phyloP scores from a whole-genome alignment of 2,797 vertebrate species.

The Darevskia mixta region DNA sequence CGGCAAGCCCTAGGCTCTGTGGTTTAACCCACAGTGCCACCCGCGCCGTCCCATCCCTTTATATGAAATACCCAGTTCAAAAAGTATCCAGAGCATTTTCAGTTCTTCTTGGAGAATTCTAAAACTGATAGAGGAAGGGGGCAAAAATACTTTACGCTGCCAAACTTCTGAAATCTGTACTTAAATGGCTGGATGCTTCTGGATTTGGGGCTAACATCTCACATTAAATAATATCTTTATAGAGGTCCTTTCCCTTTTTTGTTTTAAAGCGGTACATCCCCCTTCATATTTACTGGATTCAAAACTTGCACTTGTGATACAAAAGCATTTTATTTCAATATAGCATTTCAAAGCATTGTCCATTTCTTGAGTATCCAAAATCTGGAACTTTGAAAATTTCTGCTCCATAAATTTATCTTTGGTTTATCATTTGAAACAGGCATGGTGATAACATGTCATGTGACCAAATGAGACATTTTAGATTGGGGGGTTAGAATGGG shows the following conservation, averaged over 20 bases:
- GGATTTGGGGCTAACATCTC: neutral
- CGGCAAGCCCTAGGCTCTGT: too few relatives aligned
- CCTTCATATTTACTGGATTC: neutral
- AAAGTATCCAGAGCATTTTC: neutral
- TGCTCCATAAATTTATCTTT: neutral
- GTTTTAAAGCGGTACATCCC: neutral
- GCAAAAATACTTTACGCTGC: neutral
- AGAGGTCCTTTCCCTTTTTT: neutral
- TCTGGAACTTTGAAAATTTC: neutral
- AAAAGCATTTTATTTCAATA: neutral
- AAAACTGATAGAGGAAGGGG: neutral
- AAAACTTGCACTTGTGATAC: neutral
- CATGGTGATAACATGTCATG: neutral
- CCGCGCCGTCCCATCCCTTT: too few relatives aligned
- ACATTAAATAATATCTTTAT: neutral
- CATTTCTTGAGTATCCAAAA: constrained; percentile 18
- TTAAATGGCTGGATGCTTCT: neutral
- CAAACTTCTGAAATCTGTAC: neutral
- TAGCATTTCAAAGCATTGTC: neutral
- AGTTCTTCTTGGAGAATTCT: neutral
- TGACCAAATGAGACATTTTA: neutral
- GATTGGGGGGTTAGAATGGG: neutral
- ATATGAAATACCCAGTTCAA: neutral
- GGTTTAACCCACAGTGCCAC: too few relatives aligned
- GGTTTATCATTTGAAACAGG: neutral